Evolutionary conservation across 2,888 invertebrate species (phyloP).

Genomic region (Phytoseiulus persimilis): DNA sequence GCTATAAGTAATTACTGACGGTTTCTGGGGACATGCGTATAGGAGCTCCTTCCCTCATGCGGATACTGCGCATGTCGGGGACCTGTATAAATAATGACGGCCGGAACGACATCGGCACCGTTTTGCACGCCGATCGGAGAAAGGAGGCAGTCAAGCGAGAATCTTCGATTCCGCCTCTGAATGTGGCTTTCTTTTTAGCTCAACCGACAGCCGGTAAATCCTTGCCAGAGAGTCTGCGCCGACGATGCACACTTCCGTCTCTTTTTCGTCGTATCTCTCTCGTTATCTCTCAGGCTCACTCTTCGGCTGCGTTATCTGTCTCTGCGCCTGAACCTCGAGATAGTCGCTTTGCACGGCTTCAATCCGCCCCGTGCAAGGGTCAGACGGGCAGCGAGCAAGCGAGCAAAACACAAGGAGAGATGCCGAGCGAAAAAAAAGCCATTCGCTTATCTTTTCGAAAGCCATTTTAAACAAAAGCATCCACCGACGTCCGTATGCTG

Average conservation of each 20-base stretch:
- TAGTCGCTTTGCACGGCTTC: background rate
- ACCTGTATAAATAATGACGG: background rate
- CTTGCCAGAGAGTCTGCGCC: background rate
- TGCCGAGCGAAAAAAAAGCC: background rate
- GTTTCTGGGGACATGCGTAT: no score
- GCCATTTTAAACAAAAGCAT: background rate
- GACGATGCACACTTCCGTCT: background rate
- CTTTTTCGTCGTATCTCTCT: background rate
- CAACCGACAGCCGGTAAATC: background rate
- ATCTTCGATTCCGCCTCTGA: background rate
- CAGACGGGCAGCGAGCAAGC: background rate
- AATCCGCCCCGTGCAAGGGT: background rate
- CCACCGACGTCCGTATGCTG: background rate
- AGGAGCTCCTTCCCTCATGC: background rate
- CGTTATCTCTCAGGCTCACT: background rate
- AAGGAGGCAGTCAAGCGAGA: background rate
- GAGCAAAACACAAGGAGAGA: background rate
- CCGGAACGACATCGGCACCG: background rate
- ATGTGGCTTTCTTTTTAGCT: background rate
- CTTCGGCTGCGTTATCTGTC: background rate
- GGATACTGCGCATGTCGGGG: background rate
- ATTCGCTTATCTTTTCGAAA: background rate
- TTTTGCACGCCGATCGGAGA: background rate
- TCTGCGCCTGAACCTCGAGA: background rate
- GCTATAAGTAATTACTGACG: no score